Percentiles rank a stretch among this genome's conserved stretches.
These are phyloP conservation scores for Exocentrus adspersus DNA, from an alignment of 2,888 invertebrate species.

Conservation along the genomic window DNA sequence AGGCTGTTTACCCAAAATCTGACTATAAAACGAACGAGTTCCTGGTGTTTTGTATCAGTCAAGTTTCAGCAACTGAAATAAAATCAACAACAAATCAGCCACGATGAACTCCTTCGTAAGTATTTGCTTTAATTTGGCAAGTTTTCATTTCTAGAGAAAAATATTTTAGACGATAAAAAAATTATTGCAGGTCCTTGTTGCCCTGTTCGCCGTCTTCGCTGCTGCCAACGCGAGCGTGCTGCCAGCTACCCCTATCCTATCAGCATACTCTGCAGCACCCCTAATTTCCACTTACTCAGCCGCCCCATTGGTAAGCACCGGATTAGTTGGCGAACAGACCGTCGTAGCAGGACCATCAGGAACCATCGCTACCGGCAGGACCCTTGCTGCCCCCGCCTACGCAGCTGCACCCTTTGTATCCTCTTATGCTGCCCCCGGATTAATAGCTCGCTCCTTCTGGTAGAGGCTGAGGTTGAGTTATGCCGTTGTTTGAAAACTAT, in stretches of 20 bases:
- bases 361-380: conserved; percentile 47
- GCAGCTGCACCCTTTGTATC: not conserved
- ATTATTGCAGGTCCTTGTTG: conserved; percentile 41
- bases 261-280: conserved; percentile 34
- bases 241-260: conserved; percentile 31
- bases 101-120: conserved; percentile 54
- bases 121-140: too few relatives aligned
- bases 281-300: conserved; percentile 37
- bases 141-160: not conserved
- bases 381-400: conserved; percentile 33
- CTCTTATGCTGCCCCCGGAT: conserved; percentile 20
- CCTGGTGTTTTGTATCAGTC: not conserved
- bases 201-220: conserved; percentile 51
- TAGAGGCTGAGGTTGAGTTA: not conserved
- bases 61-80: not conserved
- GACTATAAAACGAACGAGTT: not conserved
- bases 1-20: not conserved
- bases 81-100: conserved; percentile 1
- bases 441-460: conserved; percentile 9
- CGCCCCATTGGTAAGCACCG: conserved; percentile 28
- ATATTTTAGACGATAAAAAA: not conserved
- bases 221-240: conserved; percentile 39
- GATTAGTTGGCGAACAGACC: conserved; percentile 23
- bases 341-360: conserved; percentile 53
- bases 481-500: not conserved